phyloP scores from a whole-genome alignment of 2,797 vertebrate species.

The Agapornis canus region DNA sequence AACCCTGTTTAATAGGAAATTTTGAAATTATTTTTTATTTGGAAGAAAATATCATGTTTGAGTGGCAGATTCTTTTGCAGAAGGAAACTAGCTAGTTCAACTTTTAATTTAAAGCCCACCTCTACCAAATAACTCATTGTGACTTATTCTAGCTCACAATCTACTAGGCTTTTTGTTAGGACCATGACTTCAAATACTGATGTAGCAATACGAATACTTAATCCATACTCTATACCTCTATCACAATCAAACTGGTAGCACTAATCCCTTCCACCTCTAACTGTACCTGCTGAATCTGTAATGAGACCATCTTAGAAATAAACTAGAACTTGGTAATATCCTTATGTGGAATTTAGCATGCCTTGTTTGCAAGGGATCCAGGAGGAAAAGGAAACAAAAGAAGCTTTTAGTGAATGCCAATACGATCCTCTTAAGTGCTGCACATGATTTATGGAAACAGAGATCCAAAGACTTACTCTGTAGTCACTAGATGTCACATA shows the following conservation, averaged over 20 bases:
- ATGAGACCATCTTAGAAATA: not conserved
- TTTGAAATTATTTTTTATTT: not conserved
- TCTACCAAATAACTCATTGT: not conserved
- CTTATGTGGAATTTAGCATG: not conserved
- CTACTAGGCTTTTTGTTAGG: not conserved
- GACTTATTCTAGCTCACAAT: not conserved
- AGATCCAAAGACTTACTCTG: slow-evolving; percentile 86
- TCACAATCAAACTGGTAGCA: not conserved
- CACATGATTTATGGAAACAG: not conserved
- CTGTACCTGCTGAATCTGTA: not conserved
- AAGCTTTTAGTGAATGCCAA: not conserved
- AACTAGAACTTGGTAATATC: not conserved
- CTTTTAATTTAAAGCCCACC: not conserved
- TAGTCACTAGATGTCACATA: slow-evolving; percentile 99
- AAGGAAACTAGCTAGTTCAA: not conserved
- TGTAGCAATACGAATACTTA: not conserved
- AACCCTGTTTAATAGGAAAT: not conserved
- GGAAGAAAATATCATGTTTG: not conserved
- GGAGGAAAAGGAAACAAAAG: not conserved
- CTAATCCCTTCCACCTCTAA: not conserved
- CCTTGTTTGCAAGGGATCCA: not conserved
- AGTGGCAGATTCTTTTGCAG: not conserved
- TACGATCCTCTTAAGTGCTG: not conserved
- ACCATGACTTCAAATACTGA: not conserved
- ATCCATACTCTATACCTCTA: not conserved